Evolutionary conservation across 2,888 invertebrate genomes (phyloP).

Genomic region (Drosophila mettleri): DNA sequence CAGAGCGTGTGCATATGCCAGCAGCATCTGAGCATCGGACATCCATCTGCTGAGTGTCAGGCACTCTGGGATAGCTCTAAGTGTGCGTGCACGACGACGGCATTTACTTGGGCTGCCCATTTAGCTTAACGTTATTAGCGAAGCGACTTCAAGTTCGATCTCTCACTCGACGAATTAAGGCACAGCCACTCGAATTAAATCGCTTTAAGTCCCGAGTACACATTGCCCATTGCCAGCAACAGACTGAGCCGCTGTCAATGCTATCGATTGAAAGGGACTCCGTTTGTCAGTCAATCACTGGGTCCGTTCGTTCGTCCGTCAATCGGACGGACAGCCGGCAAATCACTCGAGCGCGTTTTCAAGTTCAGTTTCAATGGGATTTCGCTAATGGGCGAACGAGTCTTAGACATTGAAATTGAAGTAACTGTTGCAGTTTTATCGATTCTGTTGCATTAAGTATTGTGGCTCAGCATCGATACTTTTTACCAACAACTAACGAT

Average conservation of each 20-base stretch:
- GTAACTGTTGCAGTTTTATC: not conserved
- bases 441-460: not conserved
- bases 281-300: conserved; percentile 2
- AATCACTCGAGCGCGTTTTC: not conserved
- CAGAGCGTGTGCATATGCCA: conserved; percentile 27
- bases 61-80: conserved; percentile 58
- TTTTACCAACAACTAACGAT: too few relatives aligned
- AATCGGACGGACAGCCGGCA: not conserved
- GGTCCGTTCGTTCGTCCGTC: not conserved
- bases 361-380: not conserved
- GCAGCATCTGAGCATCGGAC: conserved; percentile 31
- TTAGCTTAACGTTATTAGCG: conserved; percentile 35
- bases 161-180: conserved; percentile 2
- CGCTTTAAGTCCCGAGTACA: not conserved
- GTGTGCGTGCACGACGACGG: conserved; percentile 63
- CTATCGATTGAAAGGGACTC: conserved; percentile 14
- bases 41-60: conserved; percentile 62
- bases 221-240: not conserved
- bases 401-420: not conserved
- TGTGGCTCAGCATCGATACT: too few relatives aligned
- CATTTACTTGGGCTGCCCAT: conserved; percentile 31
- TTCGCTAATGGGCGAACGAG: not conserved
- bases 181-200: not conserved
- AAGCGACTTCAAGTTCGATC: conserved; percentile 28
- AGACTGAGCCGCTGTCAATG: conserved; percentile 16